A percentile compares a stretch with the other conserved stretches of the same genome.
These are phyloP conservation scores for Pyralis farinalis DNA, from an alignment of 2,888 invertebrate species.

Conservation along the genomic window DNA sequence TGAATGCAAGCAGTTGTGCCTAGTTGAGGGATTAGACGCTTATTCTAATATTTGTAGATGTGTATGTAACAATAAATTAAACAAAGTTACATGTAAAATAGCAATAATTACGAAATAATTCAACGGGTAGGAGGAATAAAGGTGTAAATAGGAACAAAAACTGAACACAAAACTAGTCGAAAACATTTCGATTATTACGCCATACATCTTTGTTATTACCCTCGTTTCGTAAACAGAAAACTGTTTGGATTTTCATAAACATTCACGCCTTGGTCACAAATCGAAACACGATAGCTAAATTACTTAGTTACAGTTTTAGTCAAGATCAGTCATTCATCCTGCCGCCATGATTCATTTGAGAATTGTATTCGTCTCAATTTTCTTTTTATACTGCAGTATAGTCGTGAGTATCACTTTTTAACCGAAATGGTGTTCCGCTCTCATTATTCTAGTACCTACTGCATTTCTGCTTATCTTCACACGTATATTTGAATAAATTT, in stretches of 20 bases:
- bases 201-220: slow-evolving; percentile 3
- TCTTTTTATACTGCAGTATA: slow-evolving; percentile 18
- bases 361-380: slow-evolving; percentile 16
- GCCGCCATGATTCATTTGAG: slow-evolving; percentile 17
- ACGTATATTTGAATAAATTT: too few species aligned
- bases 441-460: too few species aligned
- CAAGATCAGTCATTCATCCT: slow-evolving; percentile 1
- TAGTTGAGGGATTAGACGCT: too few species aligned
- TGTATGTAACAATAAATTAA: too few species aligned
- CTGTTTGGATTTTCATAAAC: slow-evolving; percentile 9
- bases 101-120: too few species aligned
- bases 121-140: too few species aligned
- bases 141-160: not conserved
- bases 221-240: slow-evolving; percentile 18
- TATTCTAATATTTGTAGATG: too few species aligned
- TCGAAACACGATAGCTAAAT: not conserved
- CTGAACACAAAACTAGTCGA: not conserved
- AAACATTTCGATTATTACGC: not conserved
- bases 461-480: too few species aligned
- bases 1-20: too few species aligned
- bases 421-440: too few species aligned
- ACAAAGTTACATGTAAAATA: too few species aligned
- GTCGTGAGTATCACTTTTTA: slow-evolving; percentile 20
- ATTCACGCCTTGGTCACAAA: not conserved
- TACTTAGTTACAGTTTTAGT: slow-evolving; percentile 8